These are phyloP conservation scores for Helicoverpa assulta DNA, from an alignment of 2,888 invertebrate species.

Conservation along the genomic window DNA sequence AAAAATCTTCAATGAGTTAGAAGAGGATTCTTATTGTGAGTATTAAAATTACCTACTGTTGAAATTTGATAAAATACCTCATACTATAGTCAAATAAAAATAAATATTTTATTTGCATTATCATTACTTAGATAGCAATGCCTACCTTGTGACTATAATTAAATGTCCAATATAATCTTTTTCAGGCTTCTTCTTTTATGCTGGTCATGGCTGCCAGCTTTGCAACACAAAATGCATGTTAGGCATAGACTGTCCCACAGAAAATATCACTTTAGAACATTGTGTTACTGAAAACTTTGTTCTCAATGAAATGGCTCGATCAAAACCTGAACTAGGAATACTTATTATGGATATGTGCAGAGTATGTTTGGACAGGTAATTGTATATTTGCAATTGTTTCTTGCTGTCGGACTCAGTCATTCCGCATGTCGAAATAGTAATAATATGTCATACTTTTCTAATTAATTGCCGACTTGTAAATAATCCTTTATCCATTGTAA, in stretches of 20 bases:
- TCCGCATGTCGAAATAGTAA: too few relatives aligned
- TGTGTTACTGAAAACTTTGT: constrained; percentile 87
- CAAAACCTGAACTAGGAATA: constrained; percentile 85
- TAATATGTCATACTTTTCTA: too few relatives aligned
- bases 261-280: constrained; percentile 78
- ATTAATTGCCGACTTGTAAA: too few relatives aligned
- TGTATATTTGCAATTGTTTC: not conserved
- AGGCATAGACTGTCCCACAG: constrained; percentile 84
- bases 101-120: too few relatives aligned
- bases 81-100: too few relatives aligned
- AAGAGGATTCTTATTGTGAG: constrained; percentile 86
- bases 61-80: too few relatives aligned
- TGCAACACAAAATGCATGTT: constrained; percentile 88
- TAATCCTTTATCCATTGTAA: too few relatives aligned
- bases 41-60: constrained; percentile 31
- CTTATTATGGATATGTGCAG: constrained; percentile 90
- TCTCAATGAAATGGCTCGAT: constrained; percentile 79
- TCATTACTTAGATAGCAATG: too few relatives aligned
- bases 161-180: constrained; percentile 30
- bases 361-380: constrained; percentile 83
- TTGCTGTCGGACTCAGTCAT: not conserved
- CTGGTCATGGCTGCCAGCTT: constrained; percentile 89
- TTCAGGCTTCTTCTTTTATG: constrained; percentile 89
- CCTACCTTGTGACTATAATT: too few relatives aligned
- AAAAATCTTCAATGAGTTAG: constrained; percentile 73